Evolutionary conservation across 2,113 vertebrate genomes (phyloP), one percentile per base, ranked within the genome.

Genomic region (Lycocorax pyrrhopterus): DNA sequence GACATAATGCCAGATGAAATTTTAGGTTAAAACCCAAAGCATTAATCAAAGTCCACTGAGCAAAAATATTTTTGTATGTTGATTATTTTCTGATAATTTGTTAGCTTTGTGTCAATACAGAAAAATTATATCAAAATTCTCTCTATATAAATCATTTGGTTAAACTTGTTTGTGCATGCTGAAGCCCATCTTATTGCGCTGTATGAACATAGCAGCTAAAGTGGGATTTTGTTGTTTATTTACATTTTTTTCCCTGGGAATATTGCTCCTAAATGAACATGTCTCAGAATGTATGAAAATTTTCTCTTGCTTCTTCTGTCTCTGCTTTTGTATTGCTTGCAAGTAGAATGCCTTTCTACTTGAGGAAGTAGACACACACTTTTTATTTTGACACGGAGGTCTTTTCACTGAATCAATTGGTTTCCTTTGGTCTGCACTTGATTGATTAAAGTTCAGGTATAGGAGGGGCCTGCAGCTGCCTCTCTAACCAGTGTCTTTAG

Each of bases 361-460:
- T 33, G 14, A 89, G 58, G 21, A 84, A 89, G 41, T 22, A 58
- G 37, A 49, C 18, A 18, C 5, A 63, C 4, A 25, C 0, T 1
- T 59, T 80, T 76, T 77, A 68, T 74, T 81, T 81, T 59, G 29
- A 68, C 19, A 21, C 3, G 1, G 33, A 83, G 3, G 3, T 9
- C 10, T 82, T 93, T 81, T 88, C 13, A 44, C 25, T 8, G 44
- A 68, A 79, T 25, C 26, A 13, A 12, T 29, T 64, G 16, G 3
- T 75, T 72, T 32, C 7, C 8, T 44, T 73, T 32, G 32, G 5
- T 37, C 26, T 69, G 13, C n/a, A n/a, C 22, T 60, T 60, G 25
- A 35, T 25, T 0, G 0, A 23, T 13, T 87, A 8, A 63, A 47
- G 8, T n/a, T 21, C 2, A 1, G 6, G 7, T 55, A 25, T 0